phyloP scores from a whole-genome alignment of 2,113 vertebrate species.

The Gavia stellata region DNA sequence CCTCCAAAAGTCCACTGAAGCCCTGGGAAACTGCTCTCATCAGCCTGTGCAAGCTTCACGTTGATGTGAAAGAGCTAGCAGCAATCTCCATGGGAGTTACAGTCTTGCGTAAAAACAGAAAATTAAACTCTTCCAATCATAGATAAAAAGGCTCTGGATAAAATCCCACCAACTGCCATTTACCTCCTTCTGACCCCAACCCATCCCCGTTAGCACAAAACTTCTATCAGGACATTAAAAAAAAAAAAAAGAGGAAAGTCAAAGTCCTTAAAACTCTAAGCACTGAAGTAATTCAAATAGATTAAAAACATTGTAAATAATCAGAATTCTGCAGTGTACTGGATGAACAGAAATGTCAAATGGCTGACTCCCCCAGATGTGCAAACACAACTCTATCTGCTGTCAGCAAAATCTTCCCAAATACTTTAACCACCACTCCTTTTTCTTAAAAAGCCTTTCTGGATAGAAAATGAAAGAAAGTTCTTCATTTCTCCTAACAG shows the following conservation, averaged over 20 bases:
- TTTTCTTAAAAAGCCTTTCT: neutral
- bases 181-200: neutral
- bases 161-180: neutral
- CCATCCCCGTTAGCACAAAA: neutral
- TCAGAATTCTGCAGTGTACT: neutral
- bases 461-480: neutral
- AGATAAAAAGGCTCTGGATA: neutral
- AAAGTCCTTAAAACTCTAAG: neutral
- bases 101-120: neutral
- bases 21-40: neutral
- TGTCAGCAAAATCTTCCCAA: neutral
- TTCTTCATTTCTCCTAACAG: neutral
- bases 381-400: neutral
- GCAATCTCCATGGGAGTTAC: neutral
- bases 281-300: neutral
- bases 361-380: neutral
- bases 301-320: neutral
- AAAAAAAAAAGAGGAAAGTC: neutral
- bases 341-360: neutral
- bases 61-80: neutral
- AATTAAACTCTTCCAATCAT: neutral
- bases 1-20: neutral
- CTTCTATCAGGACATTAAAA: neutral
- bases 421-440: neutral
- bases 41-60: accelerated